Conservation (phyloP, 2,113 vertebrate species). For the Urocynchramus pylzowi region DNA sequence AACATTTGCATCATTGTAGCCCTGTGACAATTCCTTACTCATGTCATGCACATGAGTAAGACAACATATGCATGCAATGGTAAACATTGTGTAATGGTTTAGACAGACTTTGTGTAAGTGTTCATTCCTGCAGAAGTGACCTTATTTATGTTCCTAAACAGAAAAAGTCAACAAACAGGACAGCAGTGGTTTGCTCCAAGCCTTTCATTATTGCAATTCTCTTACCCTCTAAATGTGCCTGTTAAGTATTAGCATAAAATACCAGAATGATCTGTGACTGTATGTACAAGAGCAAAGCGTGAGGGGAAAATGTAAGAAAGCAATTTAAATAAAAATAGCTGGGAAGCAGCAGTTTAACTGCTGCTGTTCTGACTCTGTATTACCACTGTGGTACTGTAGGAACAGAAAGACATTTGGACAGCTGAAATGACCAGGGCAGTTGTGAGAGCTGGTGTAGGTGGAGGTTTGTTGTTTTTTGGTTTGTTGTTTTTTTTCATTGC, state of each 20-base stretch:
- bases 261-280: not conserved
- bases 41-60: fast-evolving
- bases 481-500: not conserved
- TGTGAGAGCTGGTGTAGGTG: not conserved
- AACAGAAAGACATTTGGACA: not conserved
- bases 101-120: not conserved
- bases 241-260: not conserved
- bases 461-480: not conserved
- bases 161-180: not conserved
- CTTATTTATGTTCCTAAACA: not conserved
- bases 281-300: fast-evolving
- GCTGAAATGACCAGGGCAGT: not conserved
- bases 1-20: not conserved
- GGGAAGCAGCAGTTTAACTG: not conserved
- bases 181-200: not conserved
- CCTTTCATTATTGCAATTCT: not conserved
- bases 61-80: not conserved
- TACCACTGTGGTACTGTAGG: not conserved
- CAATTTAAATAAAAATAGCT: not conserved
- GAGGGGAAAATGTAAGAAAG: not conserved
- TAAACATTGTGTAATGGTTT: not conserved
- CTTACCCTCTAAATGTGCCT: not conserved
- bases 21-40: not conserved
- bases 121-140: not conserved
- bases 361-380: not conserved